phyloP scores from a whole-genome alignment of 2,113 vertebrate species.

The Hippocampus mohnikei region DNA sequence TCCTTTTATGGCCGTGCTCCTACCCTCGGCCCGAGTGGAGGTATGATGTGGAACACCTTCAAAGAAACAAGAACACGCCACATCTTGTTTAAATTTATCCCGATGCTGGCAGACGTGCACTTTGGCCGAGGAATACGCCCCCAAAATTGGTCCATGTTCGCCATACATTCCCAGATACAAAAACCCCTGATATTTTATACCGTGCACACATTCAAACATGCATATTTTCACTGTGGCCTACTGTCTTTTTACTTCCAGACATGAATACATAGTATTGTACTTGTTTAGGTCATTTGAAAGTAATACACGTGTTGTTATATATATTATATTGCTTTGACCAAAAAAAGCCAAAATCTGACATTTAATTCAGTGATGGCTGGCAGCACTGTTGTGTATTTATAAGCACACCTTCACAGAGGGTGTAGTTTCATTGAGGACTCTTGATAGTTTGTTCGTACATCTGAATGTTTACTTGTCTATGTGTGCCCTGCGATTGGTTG shows the following conservation, averaged over 20 bases:
- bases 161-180: conserved; percentile 38
- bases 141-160: conserved; percentile 34
- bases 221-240: conserved; percentile 58
- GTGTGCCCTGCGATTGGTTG: no score
- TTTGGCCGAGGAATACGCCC: conserved; percentile 59
- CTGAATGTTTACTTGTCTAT: no score
- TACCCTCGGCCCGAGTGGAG: conserved; percentile 64
- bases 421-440: no score
- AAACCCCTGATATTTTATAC: conserved; percentile 1
- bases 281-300: background rate
- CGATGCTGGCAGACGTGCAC: conserved; percentile 61
- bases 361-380: background rate
- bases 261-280: background rate
- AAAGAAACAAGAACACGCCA: conserved; percentile 67
- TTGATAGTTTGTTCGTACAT: no score
- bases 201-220: conserved; percentile 20
- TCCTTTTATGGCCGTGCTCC: conserved; percentile 72
- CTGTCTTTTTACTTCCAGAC: conserved; percentile 11
- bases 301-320: background rate
- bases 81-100: conserved; percentile 78
- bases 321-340: background rate
- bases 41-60: conserved; percentile 75
- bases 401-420: no score
- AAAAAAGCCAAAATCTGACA: background rate
- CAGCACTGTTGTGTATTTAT: background rate